Percentiles rank a stretch among this genome's conserved stretches.
These are phyloP conservation scores for Turritopsis dohrnii DNA, from an alignment of 30 jellyfish, hydroid and myxozoan species.

Conservation along the genomic window DNA sequence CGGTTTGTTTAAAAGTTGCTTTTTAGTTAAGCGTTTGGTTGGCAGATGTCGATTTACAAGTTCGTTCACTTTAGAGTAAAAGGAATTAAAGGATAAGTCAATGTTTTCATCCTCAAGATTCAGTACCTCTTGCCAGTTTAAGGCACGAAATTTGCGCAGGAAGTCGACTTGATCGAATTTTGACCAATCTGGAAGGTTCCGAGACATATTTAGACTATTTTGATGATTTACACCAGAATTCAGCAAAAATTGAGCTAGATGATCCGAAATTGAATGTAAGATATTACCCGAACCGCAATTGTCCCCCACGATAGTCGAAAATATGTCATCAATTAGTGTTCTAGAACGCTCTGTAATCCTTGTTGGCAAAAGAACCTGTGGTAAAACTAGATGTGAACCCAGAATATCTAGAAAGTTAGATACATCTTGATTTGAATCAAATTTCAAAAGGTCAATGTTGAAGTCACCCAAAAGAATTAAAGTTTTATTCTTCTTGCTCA, in stretches of 20 bases:
- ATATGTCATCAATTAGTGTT: neutral
- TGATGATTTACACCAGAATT: neutral
- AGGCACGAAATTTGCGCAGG: neutral
- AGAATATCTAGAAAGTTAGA: neutral
- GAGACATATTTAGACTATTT: too few species aligned
- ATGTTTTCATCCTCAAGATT: too few species aligned
- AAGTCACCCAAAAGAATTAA: too few species aligned
- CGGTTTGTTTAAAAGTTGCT: too few species aligned
- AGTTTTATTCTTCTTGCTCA: too few species aligned
- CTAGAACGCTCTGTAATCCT: neutral
- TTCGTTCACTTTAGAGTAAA: too few species aligned
- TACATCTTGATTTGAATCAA: neutral
- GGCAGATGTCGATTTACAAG: too few species aligned
- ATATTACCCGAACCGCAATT: neutral
- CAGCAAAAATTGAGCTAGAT: neutral
- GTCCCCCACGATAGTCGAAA: neutral
- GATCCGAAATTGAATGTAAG: neutral
- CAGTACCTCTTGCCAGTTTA: too few species aligned
- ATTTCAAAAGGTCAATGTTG: too few species aligned
- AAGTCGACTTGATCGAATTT: neutral
- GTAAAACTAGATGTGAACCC: neutral
- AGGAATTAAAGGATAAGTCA: too few species aligned
- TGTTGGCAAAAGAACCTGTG: neutral
- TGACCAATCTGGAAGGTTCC: neutral
- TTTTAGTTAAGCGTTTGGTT: too few species aligned